Base-by-base conservation (phyloP, 2,113 vertebrate genomes). In the Rafetus swinhoei region DNA sequence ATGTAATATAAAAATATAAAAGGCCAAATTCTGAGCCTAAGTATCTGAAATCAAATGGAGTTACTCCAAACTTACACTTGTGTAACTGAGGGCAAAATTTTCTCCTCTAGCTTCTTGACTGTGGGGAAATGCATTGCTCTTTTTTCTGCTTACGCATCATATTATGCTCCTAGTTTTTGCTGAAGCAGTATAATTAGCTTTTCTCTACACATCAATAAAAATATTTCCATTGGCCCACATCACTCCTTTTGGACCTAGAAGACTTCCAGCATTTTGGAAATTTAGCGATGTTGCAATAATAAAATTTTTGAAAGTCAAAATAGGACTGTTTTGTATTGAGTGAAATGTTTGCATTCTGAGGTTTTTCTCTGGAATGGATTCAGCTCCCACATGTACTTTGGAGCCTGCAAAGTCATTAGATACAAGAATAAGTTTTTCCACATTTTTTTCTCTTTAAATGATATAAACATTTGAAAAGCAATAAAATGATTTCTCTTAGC, bases 291-390 rank as follows among this genome's bases (percentile, higher is more conserved):
- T n/a, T 88, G 79, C 57, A 86, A 72, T 84, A 90, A 81, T 32
- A 84, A 9, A 69, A 69, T 84, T 86, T 82, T 79, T 83, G 62
- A 83, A 90, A 93, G 91, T 90, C 62, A 82, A 94, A 94, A 94
- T 24, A 77, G 52, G 25, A 90, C 2, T 3, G 85, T 57, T 95
- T 84, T 77, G 56, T 79, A 79, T 52, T 92, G 18, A 65, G 81
- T 62, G 29, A 35, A 91, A 39, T 32, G 60, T 74, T 86, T 86
- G 59, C 69, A 87, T n/a, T 27, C 74, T 89, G 55, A 53, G 69
- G 3, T 52, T 89, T 88, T 84, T 84, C 59, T 82, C 79, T 50
- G 79, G 59, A 91, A 89, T 10, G 15, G 21, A 35, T 85, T 85
- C 12, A 35, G 55, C n/a, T 93, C 85, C 59, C 79, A 53, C 6